Evolutionary conservation across 2,888 invertebrate genomes (phyloP), one percentile per base, ranked within the genome.

Genomic region (Stictocephala bisonia): DNA sequence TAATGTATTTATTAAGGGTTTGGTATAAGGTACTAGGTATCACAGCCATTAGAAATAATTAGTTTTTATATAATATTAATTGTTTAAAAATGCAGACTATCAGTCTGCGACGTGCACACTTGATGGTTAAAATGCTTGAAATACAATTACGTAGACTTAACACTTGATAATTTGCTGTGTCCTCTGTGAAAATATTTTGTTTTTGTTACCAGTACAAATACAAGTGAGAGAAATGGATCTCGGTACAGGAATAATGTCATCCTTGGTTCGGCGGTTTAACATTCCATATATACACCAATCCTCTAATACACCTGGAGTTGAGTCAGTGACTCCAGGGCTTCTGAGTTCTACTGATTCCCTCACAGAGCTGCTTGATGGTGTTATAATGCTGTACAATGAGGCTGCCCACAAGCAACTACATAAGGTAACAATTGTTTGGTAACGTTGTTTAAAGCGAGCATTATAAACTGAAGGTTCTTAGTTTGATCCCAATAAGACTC

Each of bases 361-460:
- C 48, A 82, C 89, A 64, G 87, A 90, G 69, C 84, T 92, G 0
- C 80, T 92, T 1, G 91, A 92, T 80, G 89, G 90, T 1, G 85
- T 91, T 0, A 86, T 92, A 9, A 85, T 91, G 0, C 83, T 92
- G 60, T 92, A 91, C 80, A 89, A 90, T 76, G 87, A 88, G 4
- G 86, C 89, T 26, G 91, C 90, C 0, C 89, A 90, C 78, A 90
- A 90, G 79, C 90, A 91, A 77, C 85, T 89, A 51, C 87, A 87
- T 50, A 88, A 83, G 78, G 78, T 77, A 71, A 60, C 13, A n/a
- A 31, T n/a, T n/a, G n/a, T n/a, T n/a, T n/a, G n/a, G n/a, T n/a
- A n/a, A n/a, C 7, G 27, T 11, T 56, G 18, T 24, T 3, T 6
- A n/a, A n/a, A n/a, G n/a, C n/a, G n/a, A n/a, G n/a, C n/a, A n/a